Evolutionary conservation across 2,113 vertebrate species (phyloP).

Genomic region (Crotalus viridis): DNA sequence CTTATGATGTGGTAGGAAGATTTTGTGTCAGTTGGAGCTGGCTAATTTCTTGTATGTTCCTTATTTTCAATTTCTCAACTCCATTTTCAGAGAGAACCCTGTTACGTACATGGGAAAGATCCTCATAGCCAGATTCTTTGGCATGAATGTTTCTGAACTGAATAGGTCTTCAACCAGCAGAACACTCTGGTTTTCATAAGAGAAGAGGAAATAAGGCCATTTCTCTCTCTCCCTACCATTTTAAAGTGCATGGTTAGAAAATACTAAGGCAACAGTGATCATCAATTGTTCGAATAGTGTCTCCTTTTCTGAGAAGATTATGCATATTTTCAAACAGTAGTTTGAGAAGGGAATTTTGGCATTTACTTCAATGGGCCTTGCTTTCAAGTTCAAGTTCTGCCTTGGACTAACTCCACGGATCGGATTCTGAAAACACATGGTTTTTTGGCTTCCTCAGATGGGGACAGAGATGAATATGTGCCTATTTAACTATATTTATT

Average conservation of each 20-base stretch:
- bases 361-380: no score
- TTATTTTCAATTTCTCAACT: neutral
- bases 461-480: no score
- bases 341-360: neutral
- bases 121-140: constrained; percentile 5
- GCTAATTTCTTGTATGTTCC: neutral
- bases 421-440: no score
- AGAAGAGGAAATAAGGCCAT: neutral
- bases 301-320: neutral
- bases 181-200: constrained; percentile 22
- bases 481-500: neutral
- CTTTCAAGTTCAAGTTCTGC: no score
- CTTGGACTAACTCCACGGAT: no score
- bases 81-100: neutral
- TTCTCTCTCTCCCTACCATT: neutral
- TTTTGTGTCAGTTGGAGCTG: constrained; percentile 7
- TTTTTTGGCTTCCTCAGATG: no score
- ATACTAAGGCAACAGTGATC: neutral
- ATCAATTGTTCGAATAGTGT: neutral
- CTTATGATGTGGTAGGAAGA: neutral
- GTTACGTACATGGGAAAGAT: neutral
- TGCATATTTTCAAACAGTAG: neutral
- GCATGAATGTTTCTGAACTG: neutral
- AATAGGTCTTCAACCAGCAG: constrained; percentile 9
- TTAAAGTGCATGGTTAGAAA: neutral